Conservation (phyloP, 2,888 invertebrate species). For the Drosophila nr. perissopoda region DNA sequence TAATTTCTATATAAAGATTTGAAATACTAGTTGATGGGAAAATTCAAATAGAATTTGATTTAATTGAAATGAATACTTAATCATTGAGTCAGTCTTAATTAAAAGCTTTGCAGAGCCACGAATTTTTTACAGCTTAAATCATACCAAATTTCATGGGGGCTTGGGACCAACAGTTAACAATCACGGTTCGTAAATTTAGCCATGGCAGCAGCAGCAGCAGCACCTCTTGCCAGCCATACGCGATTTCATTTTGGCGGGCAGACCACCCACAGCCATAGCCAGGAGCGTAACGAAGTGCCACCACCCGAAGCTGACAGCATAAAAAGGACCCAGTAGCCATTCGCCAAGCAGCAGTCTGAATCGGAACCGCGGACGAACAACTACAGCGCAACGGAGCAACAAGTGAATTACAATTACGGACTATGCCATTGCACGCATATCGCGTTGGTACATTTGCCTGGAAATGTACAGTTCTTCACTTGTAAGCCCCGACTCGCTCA, state of each 20-base stretch:
- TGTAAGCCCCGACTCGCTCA: conserved; percentile 19
- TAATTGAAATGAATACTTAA: conserved; percentile 7
- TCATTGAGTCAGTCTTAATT: conserved; percentile 39
- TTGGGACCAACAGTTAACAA: conserved; percentile 4
- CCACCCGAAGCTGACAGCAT: conserved; percentile 58
- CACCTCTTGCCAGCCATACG: conserved; percentile 57
- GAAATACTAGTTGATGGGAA: not conserved
- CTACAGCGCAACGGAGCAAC: conserved; percentile 36
- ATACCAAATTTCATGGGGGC: not conserved
- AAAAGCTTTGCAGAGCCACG: conserved; percentile 23
- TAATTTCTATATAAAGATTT: not conserved
- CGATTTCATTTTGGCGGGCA: conserved; percentile 66
- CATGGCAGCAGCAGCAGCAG: conserved; percentile 13
- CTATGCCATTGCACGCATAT: conserved; percentile 20
- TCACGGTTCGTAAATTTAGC: conserved; percentile 12
- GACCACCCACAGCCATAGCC: conserved; percentile 27
- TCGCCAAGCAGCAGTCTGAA: conserved; percentile 57
- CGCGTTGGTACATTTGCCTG: not conserved
- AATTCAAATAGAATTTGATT: not conserved
- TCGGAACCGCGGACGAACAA: conserved; percentile 32
- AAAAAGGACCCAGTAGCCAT: conserved; percentile 52
- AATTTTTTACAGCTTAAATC: conserved; percentile 13
- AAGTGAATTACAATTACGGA: conserved; percentile 29
- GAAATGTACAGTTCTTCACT: conserved; percentile 21
- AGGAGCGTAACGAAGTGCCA: conserved; percentile 51